Percentiles rank a stretch among this genome's conserved stretches.
These are phyloP conservation scores for Cylindroiulus punctatus DNA, from an alignment of 2,888 invertebrate species.

Conservation along the genomic window DNA sequence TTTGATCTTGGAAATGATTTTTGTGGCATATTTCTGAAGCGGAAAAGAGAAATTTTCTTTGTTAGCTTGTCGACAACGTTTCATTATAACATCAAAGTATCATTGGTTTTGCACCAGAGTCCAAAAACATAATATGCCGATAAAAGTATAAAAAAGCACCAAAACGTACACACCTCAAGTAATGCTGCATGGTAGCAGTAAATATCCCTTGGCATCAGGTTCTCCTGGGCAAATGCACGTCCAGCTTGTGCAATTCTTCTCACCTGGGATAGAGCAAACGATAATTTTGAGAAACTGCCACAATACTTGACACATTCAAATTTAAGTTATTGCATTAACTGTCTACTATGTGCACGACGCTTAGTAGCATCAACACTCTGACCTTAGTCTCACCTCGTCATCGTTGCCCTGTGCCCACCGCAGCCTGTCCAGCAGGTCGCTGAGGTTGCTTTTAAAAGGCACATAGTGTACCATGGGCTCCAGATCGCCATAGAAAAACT, in stretches of 20 bases:
- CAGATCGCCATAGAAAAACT: slow-evolving; percentile 88
- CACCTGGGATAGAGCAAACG: slow-evolving; percentile 65
- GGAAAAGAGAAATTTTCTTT: slow-evolving; percentile 46
- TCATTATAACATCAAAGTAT: too few relatives aligned
- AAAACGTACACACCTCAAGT: slow-evolving; percentile 70
- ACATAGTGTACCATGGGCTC: slow-evolving; percentile 83
- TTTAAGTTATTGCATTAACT: too few relatives aligned
- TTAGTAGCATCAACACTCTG: too few relatives aligned
- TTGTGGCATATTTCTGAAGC: slow-evolving; percentile 48
- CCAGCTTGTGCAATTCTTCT: slow-evolving; percentile 75
- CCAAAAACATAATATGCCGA: neutral
- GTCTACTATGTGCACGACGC: too few relatives aligned
- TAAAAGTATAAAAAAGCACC: too few relatives aligned
- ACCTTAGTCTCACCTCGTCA: slow-evolving; percentile 64
- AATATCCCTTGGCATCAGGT: slow-evolving; percentile 84
- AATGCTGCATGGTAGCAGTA: slow-evolving; percentile 86
- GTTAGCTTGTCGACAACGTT: neutral
- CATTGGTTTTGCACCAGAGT: neutral
- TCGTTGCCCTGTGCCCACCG: slow-evolving; percentile 82
- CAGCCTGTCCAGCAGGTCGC: slow-evolving; percentile 81
- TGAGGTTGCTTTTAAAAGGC: slow-evolving; percentile 81
- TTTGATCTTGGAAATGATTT: neutral
- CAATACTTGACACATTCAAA: neutral
- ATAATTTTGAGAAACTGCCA: neutral
- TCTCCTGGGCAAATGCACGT: slow-evolving; percentile 76